Evolutionary conservation across 2,113 vertebrate genomes (phyloP).

Genomic region (Holacanthus passer): DNA sequence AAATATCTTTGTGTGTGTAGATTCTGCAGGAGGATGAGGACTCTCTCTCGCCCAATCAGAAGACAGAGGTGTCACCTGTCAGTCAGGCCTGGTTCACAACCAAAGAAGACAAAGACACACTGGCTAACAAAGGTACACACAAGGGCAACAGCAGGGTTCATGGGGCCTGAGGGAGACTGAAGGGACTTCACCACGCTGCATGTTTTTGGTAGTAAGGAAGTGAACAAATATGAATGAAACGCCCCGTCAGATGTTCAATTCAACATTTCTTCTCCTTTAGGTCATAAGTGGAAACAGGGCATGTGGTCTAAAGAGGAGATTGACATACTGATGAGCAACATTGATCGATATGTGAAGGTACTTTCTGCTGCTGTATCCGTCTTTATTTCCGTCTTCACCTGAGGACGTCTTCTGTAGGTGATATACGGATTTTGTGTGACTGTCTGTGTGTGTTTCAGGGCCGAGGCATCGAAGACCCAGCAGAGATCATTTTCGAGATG

Average conservation of each 20-base stretch:
- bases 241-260: too few species aligned
- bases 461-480: conserved; percentile 95
- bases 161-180: too few species aligned
- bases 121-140: conserved; percentile 93
- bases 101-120: conserved; percentile 98
- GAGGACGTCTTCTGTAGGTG: too few species aligned
- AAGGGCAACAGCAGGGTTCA: too few species aligned
- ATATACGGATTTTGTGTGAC: neutral
- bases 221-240: too few species aligned
- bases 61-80: conserved; percentile 92
- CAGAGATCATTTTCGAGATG: conserved; percentile 99
- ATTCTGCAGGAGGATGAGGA: conserved; percentile 90
- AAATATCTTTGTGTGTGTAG: conserved; percentile 73
- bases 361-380: neutral
- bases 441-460: conserved; percentile 83
- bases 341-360: conserved; percentile 97
- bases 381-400: neutral
- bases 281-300: conserved; percentile 99
- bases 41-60: conserved; percentile 85
- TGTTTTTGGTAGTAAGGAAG: too few species aligned
- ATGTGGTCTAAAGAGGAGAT: conserved; percentile 99
- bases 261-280: conserved; percentile 73
- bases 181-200: too few species aligned
- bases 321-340: conserved; percentile 97
- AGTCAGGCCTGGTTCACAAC: conserved; percentile 99